phyloP scores from a whole-genome alignment of 2,113 vertebrate genomes.

The Neomonachus schauinslandi region DNA sequence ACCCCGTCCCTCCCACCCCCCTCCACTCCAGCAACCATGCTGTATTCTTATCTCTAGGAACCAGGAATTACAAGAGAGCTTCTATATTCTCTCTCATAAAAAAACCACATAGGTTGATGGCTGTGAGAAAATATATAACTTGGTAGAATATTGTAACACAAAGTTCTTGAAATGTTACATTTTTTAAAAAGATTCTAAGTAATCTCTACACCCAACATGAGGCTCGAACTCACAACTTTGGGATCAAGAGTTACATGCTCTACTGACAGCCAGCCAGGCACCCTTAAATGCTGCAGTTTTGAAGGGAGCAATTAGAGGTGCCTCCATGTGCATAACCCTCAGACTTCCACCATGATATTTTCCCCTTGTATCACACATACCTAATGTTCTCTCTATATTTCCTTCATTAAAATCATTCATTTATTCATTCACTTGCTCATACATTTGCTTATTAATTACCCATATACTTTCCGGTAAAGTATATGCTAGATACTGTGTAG shows the following conservation, averaged over 20 bases:
- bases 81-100: neutral
- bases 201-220: neutral
- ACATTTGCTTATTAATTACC: neutral
- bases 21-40: neutral
- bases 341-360: neutral
- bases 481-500: neutral
- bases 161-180: neutral
- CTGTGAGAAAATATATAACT: neutral
- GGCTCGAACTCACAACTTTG: neutral
- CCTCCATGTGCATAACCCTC: neutral
- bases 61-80: too few species aligned
- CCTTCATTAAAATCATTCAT: slow-evolving; percentile 17
- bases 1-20: too few species aligned
- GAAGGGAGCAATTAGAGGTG: neutral
- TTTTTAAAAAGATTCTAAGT: neutral
- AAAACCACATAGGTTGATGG: neutral
- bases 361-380: neutral
- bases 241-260: neutral
- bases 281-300: neutral
- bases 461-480: neutral
- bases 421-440: neutral
- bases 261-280: neutral
- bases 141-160: neutral
- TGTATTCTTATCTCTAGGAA: neutral
- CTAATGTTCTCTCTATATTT: neutral